Conservation (phyloP, 2,797 vertebrate species). For the Kryptolebias ocellatus region DNA sequence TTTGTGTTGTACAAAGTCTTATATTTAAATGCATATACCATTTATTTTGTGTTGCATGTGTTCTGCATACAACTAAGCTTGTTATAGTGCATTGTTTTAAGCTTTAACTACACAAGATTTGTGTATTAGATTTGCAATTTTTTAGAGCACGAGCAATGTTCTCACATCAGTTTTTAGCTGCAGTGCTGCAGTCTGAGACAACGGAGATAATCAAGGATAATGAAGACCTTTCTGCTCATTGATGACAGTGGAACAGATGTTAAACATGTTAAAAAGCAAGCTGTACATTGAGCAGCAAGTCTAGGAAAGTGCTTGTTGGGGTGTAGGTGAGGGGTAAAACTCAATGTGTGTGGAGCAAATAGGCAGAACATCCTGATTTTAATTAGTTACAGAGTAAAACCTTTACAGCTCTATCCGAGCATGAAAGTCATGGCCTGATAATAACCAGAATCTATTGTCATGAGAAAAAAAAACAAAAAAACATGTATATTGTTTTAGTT, state of each 20-base stretch:
- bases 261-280: constrained; percentile 21
- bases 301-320: constrained; percentile 23
- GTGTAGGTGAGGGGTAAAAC: not conserved
- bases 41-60: constrained; percentile 12
- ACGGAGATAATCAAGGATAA: not conserved
- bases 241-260: constrained; percentile 21
- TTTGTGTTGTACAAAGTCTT: not conserved
- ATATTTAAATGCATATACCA: not conserved
- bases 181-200: too few species aligned
- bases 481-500: too few species aligned
- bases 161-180: too few species aligned
- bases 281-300: constrained; percentile 11
- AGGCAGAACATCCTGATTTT: not conserved
- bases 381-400: too few species aligned
- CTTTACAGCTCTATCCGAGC: too few species aligned
- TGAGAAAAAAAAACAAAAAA: too few species aligned
- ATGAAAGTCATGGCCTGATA: too few species aligned
- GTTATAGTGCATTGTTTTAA: constrained; percentile 1
- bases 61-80: not conserved
- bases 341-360: constrained; percentile 10
- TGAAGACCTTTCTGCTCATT: constrained; percentile 17
- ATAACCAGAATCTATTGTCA: too few species aligned
- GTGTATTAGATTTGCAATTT: not conserved
- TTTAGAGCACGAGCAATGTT: too few species aligned
- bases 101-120: not conserved